Base-by-base conservation (phyloP, 2,113 vertebrate genomes). In the Dipodomys stephensi region DNA sequence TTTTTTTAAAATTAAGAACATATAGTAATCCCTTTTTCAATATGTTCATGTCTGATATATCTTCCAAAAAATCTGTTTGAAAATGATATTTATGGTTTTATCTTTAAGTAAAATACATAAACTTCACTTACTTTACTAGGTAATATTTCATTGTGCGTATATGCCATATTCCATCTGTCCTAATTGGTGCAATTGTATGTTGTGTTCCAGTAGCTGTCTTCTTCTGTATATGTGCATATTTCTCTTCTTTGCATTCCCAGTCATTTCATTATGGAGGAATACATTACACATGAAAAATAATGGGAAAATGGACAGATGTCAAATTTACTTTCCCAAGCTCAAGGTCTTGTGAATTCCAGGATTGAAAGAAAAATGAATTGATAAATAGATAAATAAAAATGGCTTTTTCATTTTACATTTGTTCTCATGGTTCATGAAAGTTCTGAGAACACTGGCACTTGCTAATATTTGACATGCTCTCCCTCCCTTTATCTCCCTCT, bases 91-190 rank as follows among this genome's bases (percentile, higher is more conserved):
- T 80, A 72, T 12, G 46, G 32, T 35, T 79, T 71, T 53, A n/a
- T 62, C 80, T 91, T 46, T 9, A 32, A 82, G 49, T 5, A 68
- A 23, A 11, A n/a, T 25, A 6, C 28, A 12, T 12, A 53, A 4
- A 90, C 53, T 57, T 57, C 15, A 57, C 53, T 57, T 53, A 9
- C 49, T 53, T 53, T 53, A 53, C 12, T 53, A 13, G 8, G 49
- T 11, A 64, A 25, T 22, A 7, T 68, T 86, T 79, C 30, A n/a
- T 18, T 72, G n/a, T 23, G 20, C 27, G 15, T 12, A 20, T n/a
- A 20, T 4, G 0, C 32, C 39, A 0, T 27, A 27, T 19, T 25
- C 0, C 9, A 27, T n/a, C 7, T 74, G 2, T 53, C 49, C 6
- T 67, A 28, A 2, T 22, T 44, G 1, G 0, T 23, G 92, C 5